These are phyloP conservation scores for Ryuthela nishihirai DNA, from an alignment of 2,888 invertebrate species.

Conservation along the genomic window DNA sequence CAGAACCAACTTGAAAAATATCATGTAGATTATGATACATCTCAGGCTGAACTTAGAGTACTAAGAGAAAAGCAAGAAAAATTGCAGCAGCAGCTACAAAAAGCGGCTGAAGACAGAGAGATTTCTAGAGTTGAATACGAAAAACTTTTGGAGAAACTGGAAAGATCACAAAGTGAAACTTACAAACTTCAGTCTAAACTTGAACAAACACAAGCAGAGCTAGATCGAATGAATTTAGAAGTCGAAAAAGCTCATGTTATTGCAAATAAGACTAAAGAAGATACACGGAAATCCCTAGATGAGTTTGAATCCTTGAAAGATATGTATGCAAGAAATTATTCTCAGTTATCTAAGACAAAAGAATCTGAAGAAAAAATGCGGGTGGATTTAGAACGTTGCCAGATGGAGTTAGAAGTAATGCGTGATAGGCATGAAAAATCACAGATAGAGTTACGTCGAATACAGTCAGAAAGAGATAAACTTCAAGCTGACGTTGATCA, in stretches of 20 bases:
- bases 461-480: constrained; percentile 51
- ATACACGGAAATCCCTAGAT: constrained; percentile 79
- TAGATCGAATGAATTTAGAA: constrained; percentile 78
- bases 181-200: constrained; percentile 83
- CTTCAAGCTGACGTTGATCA: constrained; percentile 47
- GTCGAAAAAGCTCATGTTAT: constrained; percentile 77
- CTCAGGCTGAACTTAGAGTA: constrained; percentile 76
- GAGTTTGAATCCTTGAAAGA: constrained; percentile 80
- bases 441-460: constrained; percentile 74
- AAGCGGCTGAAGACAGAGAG: constrained; percentile 82
- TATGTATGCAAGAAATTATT: constrained; percentile 78
- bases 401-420: constrained; percentile 79
- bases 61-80: constrained; percentile 87
- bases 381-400: constrained; percentile 70
- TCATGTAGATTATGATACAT: constrained; percentile 81
- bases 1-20: constrained; percentile 46
- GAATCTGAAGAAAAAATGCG: constrained; percentile 89
- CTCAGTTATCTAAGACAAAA: constrained; percentile 78
- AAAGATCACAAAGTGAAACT: constrained; percentile 77
- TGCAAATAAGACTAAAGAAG: constrained; percentile 75
- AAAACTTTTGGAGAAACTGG: constrained; percentile 76
- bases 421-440: constrained; percentile 84
- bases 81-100: constrained; percentile 67
- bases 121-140: constrained; percentile 85
- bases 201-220: constrained; percentile 81